These are phyloP conservation scores for Esox lucius DNA, from an alignment of 2,797 vertebrate genomes.

Conservation along the genomic window DNA sequence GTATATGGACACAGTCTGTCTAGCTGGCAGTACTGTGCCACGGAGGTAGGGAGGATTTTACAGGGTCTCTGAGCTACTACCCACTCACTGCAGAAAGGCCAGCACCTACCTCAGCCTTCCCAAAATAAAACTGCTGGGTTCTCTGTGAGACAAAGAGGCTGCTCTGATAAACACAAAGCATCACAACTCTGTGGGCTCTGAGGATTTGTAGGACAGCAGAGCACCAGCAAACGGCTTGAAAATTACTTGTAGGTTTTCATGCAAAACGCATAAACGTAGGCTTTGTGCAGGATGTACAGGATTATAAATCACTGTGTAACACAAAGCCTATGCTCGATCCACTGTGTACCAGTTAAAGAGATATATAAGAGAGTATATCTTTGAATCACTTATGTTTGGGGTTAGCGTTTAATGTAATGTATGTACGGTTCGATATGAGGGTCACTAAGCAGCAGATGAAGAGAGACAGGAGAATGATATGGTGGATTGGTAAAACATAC, in stretches of 20 bases:
- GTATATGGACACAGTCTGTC: background rate
- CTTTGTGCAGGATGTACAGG: background rate
- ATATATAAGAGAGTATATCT: background rate
- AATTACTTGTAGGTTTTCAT: background rate
- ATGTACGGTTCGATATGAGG: background rate
- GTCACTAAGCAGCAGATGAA: background rate
- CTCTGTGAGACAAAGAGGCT: background rate
- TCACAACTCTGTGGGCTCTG: background rate
- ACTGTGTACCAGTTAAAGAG: background rate
- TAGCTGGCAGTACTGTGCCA: background rate
- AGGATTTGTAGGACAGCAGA: background rate
- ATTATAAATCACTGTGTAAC: background rate
- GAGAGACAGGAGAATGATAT: background rate
- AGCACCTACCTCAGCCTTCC: slow-evolving; percentile 15
- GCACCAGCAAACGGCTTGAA: background rate
- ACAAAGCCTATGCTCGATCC: background rate
- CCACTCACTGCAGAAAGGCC: slow-evolving; percentile 4
- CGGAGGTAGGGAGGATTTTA: background rate
- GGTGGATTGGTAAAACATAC: background rate
- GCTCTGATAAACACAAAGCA: background rate
- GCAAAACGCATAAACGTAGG: background rate
- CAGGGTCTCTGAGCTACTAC: slow-evolving; percentile 2
- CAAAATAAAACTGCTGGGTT: slow-evolving; percentile 10
- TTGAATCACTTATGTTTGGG: background rate
- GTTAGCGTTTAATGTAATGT: background rate